Conservation (phyloP, 2,797 vertebrate genomes). For the Notolepis coatsorum region DNA sequence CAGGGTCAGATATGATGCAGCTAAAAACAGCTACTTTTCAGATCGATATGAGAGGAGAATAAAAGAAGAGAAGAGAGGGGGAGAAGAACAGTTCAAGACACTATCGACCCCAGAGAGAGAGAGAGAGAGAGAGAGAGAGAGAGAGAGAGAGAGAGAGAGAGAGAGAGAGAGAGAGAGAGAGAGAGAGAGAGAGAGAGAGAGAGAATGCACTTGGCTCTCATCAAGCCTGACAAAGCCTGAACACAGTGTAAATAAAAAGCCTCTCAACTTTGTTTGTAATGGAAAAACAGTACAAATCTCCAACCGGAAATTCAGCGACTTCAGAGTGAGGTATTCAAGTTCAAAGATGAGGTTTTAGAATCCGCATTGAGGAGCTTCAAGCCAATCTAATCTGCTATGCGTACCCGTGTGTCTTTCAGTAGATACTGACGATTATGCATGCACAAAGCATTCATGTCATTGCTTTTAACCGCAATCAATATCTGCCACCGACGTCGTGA, state of each 20-base stretch:
- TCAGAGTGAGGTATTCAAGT: not conserved
- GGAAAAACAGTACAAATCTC: conserved; percentile 9
- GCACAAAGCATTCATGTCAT: too few relatives aligned
- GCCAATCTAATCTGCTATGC: conserved; percentile 1
- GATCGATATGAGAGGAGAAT: conserved; percentile 67
- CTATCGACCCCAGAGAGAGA: conserved; percentile 38
- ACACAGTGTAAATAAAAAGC: conserved; percentile 6
- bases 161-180: not conserved
- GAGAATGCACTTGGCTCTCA: conserved; percentile 17
- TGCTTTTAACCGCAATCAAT: too few relatives aligned
- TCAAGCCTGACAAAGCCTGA: conserved; percentile 29
- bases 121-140: not conserved
- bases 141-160: not conserved
- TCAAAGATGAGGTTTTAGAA: not conserved
- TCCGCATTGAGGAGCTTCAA: not conserved
- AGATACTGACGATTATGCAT: too few relatives aligned
- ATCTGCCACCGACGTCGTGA: too few relatives aligned
- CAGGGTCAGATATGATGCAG: conserved; percentile 36
- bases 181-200: not conserved
- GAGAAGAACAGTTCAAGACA: conserved; percentile 28
- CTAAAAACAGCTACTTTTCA: conserved; percentile 65
- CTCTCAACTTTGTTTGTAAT: conserved; percentile 14
- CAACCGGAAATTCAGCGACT: conserved; percentile 15
- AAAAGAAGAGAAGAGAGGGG: conserved; percentile 29
- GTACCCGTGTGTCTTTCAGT: not conserved